Conservation (phyloP, 2,113 vertebrate genomes). For the Coregonus clupeaformis region DNA sequence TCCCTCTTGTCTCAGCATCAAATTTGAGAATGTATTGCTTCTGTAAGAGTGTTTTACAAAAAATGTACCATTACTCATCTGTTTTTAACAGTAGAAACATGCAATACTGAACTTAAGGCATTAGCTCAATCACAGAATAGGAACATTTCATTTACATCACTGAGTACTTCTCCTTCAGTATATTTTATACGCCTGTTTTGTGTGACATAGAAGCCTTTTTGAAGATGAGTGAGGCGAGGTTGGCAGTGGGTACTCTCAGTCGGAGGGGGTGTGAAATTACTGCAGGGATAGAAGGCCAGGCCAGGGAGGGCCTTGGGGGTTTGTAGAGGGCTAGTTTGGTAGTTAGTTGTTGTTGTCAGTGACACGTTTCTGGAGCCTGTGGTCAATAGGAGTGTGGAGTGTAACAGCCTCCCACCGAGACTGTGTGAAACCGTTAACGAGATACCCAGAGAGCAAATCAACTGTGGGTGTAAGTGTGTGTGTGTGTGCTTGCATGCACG, state of each 20-base stretch:
- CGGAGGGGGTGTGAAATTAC: neutral
- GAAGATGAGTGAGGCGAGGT: neutral
- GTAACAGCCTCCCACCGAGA: conserved; percentile 43
- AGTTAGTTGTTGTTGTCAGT: conserved; percentile 24
- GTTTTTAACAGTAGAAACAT: no score
- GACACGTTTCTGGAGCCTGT: conserved; percentile 41
- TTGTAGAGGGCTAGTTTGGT: conserved; percentile 12
- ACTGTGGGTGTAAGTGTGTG: conserved; percentile 20
- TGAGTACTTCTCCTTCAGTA: no score
- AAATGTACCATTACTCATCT: no score
- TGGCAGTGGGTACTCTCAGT: neutral
- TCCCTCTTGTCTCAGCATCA: no score
- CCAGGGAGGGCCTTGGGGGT: neutral
- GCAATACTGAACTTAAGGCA: no score
- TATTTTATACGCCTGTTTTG: neutral
- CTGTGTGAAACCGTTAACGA: conserved; percentile 52
- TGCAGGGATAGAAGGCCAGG: neutral
- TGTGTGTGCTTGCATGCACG: conserved; percentile 3
- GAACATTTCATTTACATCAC: no score
- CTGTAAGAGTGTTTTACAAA: no score
- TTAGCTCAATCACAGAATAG: no score
- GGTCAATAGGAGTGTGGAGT: conserved; percentile 32
- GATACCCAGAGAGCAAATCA: conserved; percentile 29
- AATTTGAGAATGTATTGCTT: no score
- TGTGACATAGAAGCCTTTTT: neutral